Evolutionary conservation across 2,888 invertebrate genomes (phyloP), one percentile per base, ranked within the genome.

Genomic region (Ophraella communa): DNA sequence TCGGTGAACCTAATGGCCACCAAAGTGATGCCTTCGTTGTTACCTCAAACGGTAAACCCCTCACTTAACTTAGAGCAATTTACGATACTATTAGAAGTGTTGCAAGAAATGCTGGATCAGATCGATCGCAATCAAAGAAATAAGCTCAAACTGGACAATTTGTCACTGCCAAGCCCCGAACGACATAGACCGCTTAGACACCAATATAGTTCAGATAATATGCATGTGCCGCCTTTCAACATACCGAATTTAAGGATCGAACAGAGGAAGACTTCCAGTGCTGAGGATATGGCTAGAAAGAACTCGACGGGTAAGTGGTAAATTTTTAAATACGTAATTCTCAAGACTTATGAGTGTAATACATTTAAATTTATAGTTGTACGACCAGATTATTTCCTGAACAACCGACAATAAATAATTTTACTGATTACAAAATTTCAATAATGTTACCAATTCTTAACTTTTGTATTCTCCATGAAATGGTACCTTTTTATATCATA

Each of bases 21-120:
- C 10, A 90, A 93, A 79, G 94, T 96, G 76, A 92, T 98, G 88
- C 98, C 97, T 5, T 89, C 93, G 11, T 86, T 98, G 58, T 89
- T 96, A 63, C 97, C 97, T 18, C 95, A 95, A 80, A 93, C 95
- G 1, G 91, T 97, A 64, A 96, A 96, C 83, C 94, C 96, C 11
- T 88, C 89, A 44, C 85, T 95, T 67, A 92, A 90, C 80, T 83
- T 94, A 76, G 93, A 94, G 71, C 92, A 94, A 82, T 94, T 94
- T 79, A 89, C 89, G 62, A 85, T 87, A 71, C 85, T 95, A 27
- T 85, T 94, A 68, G 91, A 92, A 81, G 92, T 96, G 51, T 85
- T 97, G 64, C 93, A 95, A 79, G 95, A 96, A 75, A 96, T 98
- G 96, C 84, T 98, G 76, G 92, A 92, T 76, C 91, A 89, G 78